These are phyloP conservation scores for Coregonus sp. DNA, from an alignment of 2,797 vertebrate genomes.

Conservation along the genomic window DNA sequence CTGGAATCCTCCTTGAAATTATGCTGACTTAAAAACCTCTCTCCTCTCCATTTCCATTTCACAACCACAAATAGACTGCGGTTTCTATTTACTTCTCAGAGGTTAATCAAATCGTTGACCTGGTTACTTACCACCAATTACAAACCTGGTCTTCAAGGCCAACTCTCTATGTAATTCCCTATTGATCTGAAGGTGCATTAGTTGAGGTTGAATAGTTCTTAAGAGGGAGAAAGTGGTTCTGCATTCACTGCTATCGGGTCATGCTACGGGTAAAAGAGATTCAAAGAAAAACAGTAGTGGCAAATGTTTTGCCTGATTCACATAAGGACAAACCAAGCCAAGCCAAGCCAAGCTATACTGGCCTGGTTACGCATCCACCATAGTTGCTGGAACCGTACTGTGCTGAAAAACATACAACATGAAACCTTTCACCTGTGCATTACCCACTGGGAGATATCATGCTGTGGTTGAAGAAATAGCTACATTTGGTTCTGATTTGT, in stretches of 20 bases:
- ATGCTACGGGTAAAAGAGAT: neutral
- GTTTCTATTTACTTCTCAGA: neutral
- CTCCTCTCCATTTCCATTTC: neutral
- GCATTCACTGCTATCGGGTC: neutral
- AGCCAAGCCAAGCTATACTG: no score
- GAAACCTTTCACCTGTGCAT: no score
- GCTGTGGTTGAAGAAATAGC: no score
- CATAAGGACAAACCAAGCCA: no score
- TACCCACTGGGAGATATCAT: no score
- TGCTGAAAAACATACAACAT: no score
- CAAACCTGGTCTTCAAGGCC: neutral
- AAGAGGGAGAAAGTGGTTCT: neutral
- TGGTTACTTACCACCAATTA: neutral
- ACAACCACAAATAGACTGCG: neutral
- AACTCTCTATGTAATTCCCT: neutral
- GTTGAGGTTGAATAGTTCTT: neutral
- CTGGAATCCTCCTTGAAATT: conserved; percentile 33
- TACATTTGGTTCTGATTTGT: no score
- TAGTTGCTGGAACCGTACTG: no score
- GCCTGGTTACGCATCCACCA: no score
- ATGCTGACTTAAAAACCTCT: conserved; percentile 27
- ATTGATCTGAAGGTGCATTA: neutral
- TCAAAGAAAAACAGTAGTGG: no score
- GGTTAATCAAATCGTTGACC: conserved; percentile 1
- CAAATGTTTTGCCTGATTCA: no score